Evolutionary conservation across 2,797 vertebrate species (phyloP), one percentile per base, ranked within the genome.

Genomic region (Sebastolobus altivelis): DNA sequence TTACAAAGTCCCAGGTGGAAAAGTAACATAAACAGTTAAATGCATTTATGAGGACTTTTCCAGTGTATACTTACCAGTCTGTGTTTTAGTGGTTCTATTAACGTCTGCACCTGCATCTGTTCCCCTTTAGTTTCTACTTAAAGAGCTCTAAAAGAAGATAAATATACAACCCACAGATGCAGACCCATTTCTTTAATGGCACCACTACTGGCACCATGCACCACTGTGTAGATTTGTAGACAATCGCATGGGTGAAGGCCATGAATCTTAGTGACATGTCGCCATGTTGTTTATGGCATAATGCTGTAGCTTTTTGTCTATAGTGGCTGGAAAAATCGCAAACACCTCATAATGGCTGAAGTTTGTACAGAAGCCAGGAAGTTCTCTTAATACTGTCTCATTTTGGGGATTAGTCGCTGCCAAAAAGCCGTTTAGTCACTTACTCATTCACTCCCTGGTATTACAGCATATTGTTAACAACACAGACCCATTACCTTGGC

Each of bases 401-500:
- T 31, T 71, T 46, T 35, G 0, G 29, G n/a, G 18, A 68, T 46
- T 35, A 55, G 38, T 65, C 18, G 14, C 49, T 31, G 4, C 9
- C 20, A 55, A 27, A 63, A 55, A 61, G 62, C 7, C 22, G 38
- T 27, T 59, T 67, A 43, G 20, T 75, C 40, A 60, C 62, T 13
- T 11, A 1, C 20, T 66, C 29, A 61, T 27, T 75, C n/a, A 29
- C 14, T 76, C 16, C 12, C n/a, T 55, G 13, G 3, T 63, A 14
- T 59, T 72, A 60, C 20, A 65, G 25, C 69, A 33, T 22, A 29
- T 33, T 16, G n/a, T 82, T 72, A 31, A 76, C 8, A 29, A 56
- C 37, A 75, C 37, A 29, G 58, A 68, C 13, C 4, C 11, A 49
- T 40, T 2, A 31, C 72, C 38, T 37, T 40, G 67, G 13, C 56